Conservation (phyloP, 2,888 invertebrate genomes). For the Archips xylosteana region DNA sequence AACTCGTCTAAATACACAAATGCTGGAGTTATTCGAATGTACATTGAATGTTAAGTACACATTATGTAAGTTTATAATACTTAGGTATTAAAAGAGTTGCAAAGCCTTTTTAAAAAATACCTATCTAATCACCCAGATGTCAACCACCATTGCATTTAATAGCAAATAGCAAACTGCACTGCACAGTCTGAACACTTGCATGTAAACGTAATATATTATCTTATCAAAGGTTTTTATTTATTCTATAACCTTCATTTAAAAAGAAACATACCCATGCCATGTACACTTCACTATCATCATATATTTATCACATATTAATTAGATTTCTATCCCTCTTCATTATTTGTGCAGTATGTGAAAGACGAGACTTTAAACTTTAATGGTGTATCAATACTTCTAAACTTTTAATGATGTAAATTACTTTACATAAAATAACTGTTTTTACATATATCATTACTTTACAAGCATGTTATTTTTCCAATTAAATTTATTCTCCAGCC, state of each 20-base stretch:
- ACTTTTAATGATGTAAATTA: background rate
- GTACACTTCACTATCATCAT: constrained; percentile 8
- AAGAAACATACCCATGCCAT: constrained; percentile 13
- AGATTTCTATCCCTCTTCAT: constrained; percentile 14
- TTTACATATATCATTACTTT: background rate
- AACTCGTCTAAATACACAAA: background rate
- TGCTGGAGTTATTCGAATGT: constrained; percentile 7
- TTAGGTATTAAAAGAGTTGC: constrained; percentile 6
- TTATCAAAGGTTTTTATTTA: constrained; percentile 12
- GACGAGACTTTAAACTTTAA: constrained; percentile 8
- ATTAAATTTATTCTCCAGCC: background rate
- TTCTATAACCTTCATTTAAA: background rate
- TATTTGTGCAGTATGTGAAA: constrained; percentile 6
- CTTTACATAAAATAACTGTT: constrained; percentile 2
- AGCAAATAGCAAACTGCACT: constrained; percentile 5
- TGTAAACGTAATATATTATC: constrained; percentile 9
- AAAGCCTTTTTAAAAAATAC: constrained; percentile 16
- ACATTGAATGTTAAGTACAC: constrained; percentile 29
- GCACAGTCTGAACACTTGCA: background rate
- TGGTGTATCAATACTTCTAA: background rate
- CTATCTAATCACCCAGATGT: background rate
- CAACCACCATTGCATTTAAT: constrained; percentile 19
- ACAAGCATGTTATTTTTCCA: background rate
- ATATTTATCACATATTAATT: constrained; percentile 22
- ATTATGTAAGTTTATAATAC: constrained; percentile 15